These are phyloP conservation scores for Antennarius striatus DNA, from an alignment of 2,113 vertebrate species.

Conservation along the genomic window DNA sequence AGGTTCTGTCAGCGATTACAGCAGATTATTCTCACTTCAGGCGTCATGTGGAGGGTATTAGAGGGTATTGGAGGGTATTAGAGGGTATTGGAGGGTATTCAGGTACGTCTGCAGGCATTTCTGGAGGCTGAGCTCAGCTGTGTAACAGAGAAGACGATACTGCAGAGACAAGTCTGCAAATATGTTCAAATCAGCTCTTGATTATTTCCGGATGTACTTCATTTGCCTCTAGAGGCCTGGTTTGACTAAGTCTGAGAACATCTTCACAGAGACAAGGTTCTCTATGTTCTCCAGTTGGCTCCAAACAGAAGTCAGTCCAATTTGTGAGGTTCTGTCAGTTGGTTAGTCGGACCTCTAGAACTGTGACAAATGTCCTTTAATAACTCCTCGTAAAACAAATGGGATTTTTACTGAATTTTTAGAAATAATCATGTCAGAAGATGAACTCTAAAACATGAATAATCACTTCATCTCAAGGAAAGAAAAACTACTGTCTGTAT, in stretches of 20 bases:
- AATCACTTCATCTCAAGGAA: too few relatives aligned
- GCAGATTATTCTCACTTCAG: constrained; percentile 38
- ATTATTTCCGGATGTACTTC: constrained; percentile 14
- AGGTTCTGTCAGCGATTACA: constrained; percentile 42
- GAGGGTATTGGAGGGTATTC: not conserved
- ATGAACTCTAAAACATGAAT: too few relatives aligned
- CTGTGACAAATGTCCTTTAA: too few relatives aligned
- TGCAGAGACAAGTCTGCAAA: not conserved
- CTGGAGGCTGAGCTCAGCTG: constrained; percentile 9
- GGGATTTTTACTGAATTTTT: too few relatives aligned
- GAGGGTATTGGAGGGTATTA: too few relatives aligned
- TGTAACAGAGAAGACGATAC: not conserved
- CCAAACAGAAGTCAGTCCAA: too few relatives aligned
- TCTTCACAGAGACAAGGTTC: not conserved
- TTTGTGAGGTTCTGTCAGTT: too few relatives aligned
- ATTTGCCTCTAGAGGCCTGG: too few relatives aligned
- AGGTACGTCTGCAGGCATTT: not conserved
- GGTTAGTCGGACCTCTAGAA: too few relatives aligned
- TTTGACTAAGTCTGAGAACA: not conserved
- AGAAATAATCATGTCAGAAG: too few relatives aligned
- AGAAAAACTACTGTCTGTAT: too few relatives aligned
- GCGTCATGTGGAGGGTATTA: constrained; percentile 6
- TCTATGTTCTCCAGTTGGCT: not conserved
- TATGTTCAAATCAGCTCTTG: constrained; percentile 1
- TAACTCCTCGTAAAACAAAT: too few relatives aligned